Evolutionary conservation across 2,888 invertebrate genomes (phyloP).

Genomic region (Andrena flavipes): DNA sequence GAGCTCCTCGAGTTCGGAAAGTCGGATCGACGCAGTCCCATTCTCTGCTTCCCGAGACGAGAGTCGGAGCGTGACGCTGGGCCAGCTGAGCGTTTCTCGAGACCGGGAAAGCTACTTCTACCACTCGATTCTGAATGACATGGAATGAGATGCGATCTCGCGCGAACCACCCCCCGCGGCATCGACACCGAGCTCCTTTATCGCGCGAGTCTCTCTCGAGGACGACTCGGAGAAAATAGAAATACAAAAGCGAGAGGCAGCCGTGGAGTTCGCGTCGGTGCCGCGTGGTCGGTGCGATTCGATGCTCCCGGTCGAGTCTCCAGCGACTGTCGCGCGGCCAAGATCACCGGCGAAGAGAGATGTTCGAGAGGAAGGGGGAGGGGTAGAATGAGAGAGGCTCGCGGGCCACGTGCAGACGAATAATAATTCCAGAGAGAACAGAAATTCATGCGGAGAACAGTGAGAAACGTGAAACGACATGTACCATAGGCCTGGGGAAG

Average conservation of each 20-base stretch:
- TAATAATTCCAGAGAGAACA: slow-evolving; percentile 20
- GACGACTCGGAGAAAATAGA: background rate
- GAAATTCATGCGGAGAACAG: slow-evolving; percentile 32
- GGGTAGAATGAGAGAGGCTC: slow-evolving; percentile 60
- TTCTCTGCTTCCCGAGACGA: background rate
- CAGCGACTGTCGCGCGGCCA: slow-evolving; percentile 15
- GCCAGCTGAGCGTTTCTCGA: background rate
- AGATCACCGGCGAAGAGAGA: slow-evolving; percentile 48
- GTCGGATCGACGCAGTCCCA: slow-evolving; percentile 7
- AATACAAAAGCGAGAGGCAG: background rate
- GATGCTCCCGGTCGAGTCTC: background rate
- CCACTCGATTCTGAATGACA: slow-evolving; percentile 31
- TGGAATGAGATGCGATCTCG: slow-evolving; percentile 30
- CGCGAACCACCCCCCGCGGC: background rate
- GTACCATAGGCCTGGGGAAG: slow-evolving; percentile 20
- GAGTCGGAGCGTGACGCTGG: background rate
- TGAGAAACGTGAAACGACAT: slow-evolving; percentile 32
- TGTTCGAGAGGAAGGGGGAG: slow-evolving; percentile 49
- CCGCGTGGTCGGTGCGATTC: background rate
- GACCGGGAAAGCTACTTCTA: background rate
- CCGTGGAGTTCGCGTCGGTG: background rate
- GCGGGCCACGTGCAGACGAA: slow-evolving; percentile 45
- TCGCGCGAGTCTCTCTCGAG: background rate
- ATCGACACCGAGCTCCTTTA: background rate
- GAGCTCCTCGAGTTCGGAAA: slow-evolving; percentile 13